Conservation (phyloP, 1,140 invertebrate species). For the Lucilia sericata region DNA sequence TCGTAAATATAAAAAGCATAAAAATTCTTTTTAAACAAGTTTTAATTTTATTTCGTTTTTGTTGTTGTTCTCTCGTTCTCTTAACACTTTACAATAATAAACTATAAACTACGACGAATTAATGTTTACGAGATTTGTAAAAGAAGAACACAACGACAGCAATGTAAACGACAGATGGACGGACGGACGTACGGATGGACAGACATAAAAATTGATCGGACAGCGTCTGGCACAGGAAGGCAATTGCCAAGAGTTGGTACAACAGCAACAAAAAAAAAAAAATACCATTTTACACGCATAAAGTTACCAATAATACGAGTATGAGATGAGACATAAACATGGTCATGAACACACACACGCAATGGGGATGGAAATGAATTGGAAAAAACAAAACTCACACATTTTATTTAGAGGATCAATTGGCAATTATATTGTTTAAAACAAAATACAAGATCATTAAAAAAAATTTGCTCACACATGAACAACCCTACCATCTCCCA, state of each 20-base stretch:
- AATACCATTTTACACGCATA: neutral
- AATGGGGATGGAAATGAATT: neutral
- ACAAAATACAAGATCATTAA: too few relatives aligned
- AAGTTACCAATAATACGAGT: constrained; percentile 5
- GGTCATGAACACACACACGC: constrained; percentile 14
- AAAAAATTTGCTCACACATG: too few relatives aligned
- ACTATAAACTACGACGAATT: neutral
- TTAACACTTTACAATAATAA: constrained; percentile 3
- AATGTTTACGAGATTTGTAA: neutral
- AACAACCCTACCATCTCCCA: neutral
- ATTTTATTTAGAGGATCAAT: too few relatives aligned
- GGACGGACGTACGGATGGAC: too few relatives aligned
- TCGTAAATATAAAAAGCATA: constrained; percentile 4
- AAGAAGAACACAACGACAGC: too few relatives aligned
- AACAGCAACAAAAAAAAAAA: neutral
- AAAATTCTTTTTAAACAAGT: constrained; percentile 18
- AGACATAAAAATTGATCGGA: too few relatives aligned
- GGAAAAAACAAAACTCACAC: too few relatives aligned
- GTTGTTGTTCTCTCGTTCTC: neutral
- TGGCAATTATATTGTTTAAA: too few relatives aligned
- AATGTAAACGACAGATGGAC: too few relatives aligned
- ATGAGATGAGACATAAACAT: constrained; percentile 29
- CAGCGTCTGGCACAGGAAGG: neutral
- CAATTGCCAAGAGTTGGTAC: neutral
- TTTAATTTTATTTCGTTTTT: neutral